Evolutionary conservation across 2,888 invertebrate species (phyloP).

Genomic region (Chymomyza fuscimana): DNA sequence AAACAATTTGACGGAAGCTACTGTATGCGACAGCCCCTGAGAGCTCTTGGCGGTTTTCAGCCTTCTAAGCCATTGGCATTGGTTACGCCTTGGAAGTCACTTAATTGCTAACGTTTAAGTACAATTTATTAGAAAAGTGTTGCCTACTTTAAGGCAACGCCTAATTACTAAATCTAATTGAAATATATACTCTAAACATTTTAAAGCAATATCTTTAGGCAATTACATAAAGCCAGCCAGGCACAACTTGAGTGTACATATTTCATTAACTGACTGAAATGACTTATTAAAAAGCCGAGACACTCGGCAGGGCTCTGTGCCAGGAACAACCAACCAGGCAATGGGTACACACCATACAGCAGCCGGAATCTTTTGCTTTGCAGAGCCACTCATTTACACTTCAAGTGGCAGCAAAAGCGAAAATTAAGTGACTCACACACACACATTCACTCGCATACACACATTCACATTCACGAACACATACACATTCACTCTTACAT

Average conservation of each 20-base stretch:
- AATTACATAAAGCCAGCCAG: background rate
- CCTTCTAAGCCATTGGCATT: background rate
- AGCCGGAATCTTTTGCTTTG: background rate
- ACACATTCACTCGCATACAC: constrained; percentile 40
- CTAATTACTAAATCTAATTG: background rate
- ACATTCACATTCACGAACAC: constrained; percentile 33
- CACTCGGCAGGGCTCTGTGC: constrained; percentile 57
- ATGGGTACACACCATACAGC: background rate
- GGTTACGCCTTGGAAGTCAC: background rate
- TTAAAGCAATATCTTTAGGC: background rate
- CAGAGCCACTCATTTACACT: constrained; percentile 68
- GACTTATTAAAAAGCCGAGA: constrained; percentile 1
- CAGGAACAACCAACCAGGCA: too few species aligned
- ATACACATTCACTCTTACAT: constrained; percentile 34
- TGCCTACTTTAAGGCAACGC: background rate
- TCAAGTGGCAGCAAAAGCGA: constrained; percentile 64
- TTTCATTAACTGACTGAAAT: background rate
- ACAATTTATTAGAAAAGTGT: background rate
- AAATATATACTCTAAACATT: background rate
- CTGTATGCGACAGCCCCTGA: too few species aligned
- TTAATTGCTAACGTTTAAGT: background rate
- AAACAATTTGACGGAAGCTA: too few species aligned
- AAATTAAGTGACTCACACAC: constrained; percentile 57
- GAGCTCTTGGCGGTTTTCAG: too few species aligned
- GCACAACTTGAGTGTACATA: background rate